Conservation (phyloP, 2,888 invertebrate species). For the Quadriops clusia region DNA sequence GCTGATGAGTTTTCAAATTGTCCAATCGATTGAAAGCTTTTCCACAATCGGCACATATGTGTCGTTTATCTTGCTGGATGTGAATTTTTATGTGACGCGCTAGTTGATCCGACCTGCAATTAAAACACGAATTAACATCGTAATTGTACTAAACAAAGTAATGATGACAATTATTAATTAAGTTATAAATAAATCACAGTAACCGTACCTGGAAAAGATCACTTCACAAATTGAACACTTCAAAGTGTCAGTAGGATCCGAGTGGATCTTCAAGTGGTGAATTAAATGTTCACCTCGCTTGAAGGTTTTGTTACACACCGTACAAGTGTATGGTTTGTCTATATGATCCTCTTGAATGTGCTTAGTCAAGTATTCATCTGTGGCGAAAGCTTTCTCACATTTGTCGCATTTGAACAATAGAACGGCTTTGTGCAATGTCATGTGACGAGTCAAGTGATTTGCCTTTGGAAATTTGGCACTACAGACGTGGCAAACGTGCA, state of each 20-base stretch:
- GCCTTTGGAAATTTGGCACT: constrained; percentile 30
- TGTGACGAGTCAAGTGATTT: constrained; percentile 35
- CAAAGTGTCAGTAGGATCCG: constrained; percentile 22
- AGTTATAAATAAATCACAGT: constrained; percentile 2
- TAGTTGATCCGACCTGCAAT: constrained; percentile 49
- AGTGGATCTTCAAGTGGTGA: constrained; percentile 34
- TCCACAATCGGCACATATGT: constrained; percentile 50
- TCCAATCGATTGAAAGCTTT: constrained; percentile 47
- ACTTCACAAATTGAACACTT: constrained; percentile 36
- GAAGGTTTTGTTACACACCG: constrained; percentile 34
- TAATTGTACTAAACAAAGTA: neutral
- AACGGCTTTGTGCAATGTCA: constrained; percentile 34
- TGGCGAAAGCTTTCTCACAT: constrained; percentile 34
- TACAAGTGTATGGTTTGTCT: constrained; percentile 35
- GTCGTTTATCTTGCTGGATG: constrained; percentile 35
- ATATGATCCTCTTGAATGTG: constrained; percentile 35
- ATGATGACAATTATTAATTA: neutral
- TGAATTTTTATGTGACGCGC: constrained; percentile 54
- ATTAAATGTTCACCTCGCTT: constrained; percentile 36
- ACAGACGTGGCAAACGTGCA: constrained; percentile 34
- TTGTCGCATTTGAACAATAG: constrained; percentile 33
- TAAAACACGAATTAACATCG: constrained; percentile 9
- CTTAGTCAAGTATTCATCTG: constrained; percentile 29
- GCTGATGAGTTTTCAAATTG: constrained; percentile 34
- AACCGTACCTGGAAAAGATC: constrained; percentile 29